These are phyloP conservation scores for Eupithecia exiguata DNA, from an alignment of 2,888 invertebrate genomes.

Conservation along the genomic window DNA sequence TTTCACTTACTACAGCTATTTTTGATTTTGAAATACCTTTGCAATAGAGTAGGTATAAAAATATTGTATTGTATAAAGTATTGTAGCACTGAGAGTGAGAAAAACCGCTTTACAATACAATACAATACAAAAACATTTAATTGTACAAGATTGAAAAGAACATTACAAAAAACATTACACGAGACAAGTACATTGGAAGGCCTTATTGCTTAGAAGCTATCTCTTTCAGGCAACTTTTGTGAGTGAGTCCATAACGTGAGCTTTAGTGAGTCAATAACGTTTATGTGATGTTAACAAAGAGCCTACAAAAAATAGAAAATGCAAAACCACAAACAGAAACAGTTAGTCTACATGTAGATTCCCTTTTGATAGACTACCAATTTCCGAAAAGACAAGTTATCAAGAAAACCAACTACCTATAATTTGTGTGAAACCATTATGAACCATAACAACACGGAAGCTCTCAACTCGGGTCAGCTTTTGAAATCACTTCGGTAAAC, in stretches of 20 bases:
- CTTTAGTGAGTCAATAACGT: neutral
- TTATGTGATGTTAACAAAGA: neutral
- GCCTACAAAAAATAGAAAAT: neutral
- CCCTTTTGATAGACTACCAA: neutral
- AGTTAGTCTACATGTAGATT: neutral
- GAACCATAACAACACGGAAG: slow-evolving; percentile 41
- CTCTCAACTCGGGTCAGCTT: slow-evolving; percentile 28
- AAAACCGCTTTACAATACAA: neutral
- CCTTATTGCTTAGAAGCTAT: too few relatives aligned
- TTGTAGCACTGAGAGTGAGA: neutral
- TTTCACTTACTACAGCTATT: slow-evolving; percentile 11
- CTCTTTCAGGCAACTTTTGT: too few relatives aligned
- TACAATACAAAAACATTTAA: too few relatives aligned
- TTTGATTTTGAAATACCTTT: neutral
- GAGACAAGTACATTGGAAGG: too few relatives aligned
- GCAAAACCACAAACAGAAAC: neutral
- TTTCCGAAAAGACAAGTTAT: neutral
- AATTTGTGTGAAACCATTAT: slow-evolving; percentile 23
- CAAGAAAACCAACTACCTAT: slow-evolving; percentile 3
- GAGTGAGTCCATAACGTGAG: too few relatives aligned
- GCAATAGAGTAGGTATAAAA: neutral
- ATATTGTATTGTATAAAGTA: neutral
- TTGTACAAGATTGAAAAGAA: too few relatives aligned
- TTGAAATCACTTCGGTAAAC: slow-evolving; percentile 41
- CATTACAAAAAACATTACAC: too few relatives aligned